Conservation (phyloP, 2,113 vertebrate species). For the Pyrgilauda ruficollis region DNA sequence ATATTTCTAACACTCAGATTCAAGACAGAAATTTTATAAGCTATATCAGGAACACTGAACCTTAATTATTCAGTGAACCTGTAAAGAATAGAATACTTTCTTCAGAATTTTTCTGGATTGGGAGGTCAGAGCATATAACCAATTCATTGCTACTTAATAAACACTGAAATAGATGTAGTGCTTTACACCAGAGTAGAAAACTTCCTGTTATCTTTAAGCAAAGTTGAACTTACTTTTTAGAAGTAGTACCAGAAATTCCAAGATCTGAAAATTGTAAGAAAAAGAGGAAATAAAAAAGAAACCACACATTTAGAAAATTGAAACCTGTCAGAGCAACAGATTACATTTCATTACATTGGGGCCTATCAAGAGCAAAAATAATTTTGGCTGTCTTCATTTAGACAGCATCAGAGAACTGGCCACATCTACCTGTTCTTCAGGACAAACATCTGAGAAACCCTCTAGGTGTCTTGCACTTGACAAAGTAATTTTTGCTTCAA, state of each 20-base stretch:
- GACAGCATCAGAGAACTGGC: neutral
- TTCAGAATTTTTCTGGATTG: neutral
- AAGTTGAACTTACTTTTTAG: constrained; percentile 89
- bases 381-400: neutral
- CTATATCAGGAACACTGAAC: neutral
- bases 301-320: neutral
- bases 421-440: neutral
- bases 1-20: neutral
- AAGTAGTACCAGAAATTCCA: constrained; percentile 86
- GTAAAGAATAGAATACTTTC: neutral
- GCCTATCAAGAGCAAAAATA: neutral
- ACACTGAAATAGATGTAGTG: neutral
- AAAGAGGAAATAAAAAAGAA: neutral
- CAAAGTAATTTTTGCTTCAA: neutral
- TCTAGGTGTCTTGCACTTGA: neutral
- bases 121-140: neutral
- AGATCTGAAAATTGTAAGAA: constrained; percentile 81
- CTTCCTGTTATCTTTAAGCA: neutral
- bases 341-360: neutral
- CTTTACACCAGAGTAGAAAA: neutral
- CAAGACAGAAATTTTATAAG: neutral
- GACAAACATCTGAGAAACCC: neutral
- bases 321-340: neutral
- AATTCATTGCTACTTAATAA: neutral
- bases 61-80: neutral